Evolutionary conservation across 2,888 invertebrate genomes (phyloP).

Genomic region (Diarsia dahlii): DNA sequence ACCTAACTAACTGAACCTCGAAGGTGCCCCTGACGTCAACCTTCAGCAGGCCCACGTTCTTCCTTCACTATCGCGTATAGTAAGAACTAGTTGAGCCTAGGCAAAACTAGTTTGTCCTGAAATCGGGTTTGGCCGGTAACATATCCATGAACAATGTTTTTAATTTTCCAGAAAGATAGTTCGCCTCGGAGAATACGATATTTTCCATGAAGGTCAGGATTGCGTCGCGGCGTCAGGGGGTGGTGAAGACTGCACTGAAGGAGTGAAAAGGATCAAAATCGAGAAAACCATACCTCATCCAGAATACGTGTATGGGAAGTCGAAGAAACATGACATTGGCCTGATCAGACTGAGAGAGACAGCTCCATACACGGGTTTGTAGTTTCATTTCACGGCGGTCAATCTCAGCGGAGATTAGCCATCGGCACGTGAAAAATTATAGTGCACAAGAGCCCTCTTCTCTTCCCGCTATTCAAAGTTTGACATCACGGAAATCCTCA

Average conservation of each 20-base stretch:
- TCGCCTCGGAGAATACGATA: slow-evolving; percentile 55
- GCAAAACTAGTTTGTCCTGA: too few species aligned
- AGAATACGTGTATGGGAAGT: neutral
- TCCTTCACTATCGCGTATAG: too few species aligned
- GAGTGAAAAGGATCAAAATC: slow-evolving; percentile 29
- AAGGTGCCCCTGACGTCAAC: too few species aligned
- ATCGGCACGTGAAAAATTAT: neutral
- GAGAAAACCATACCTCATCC: slow-evolving; percentile 48
- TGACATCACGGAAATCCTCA: neutral
- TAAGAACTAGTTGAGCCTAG: too few species aligned
- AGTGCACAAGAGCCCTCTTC: neutral
- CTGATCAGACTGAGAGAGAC: slow-evolving; percentile 36
- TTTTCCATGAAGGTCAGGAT: slow-evolving; percentile 41
- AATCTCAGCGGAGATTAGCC: neutral
- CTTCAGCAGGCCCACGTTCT: too few species aligned
- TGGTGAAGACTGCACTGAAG: slow-evolving; percentile 46
- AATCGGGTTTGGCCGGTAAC: too few species aligned
- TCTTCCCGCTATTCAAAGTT: too few species aligned
- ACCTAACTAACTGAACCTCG: too few species aligned
- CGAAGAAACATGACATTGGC: slow-evolving; percentile 47
- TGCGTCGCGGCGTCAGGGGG: slow-evolving; percentile 13
- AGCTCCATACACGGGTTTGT: slow-evolving; percentile 46
- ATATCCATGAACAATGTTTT: too few species aligned
- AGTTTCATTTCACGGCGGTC: neutral
- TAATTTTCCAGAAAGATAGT: slow-evolving; percentile 14